These are phyloP conservation scores for Ectemnius continuus DNA, from an alignment of 2,888 invertebrate species.

Conservation along the genomic window DNA sequence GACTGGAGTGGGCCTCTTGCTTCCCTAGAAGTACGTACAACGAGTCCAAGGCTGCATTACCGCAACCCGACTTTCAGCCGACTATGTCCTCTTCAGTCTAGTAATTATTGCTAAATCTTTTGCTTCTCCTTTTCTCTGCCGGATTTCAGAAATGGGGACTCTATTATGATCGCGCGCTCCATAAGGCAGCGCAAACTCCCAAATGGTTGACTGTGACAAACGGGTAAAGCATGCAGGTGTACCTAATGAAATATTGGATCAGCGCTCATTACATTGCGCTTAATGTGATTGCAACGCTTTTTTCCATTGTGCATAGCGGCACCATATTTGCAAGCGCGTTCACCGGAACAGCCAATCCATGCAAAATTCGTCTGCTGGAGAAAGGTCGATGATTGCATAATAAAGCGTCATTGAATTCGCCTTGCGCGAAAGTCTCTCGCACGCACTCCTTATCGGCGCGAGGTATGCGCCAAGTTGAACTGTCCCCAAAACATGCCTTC, in stretches of 20 bases:
- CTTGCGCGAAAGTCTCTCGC: constrained; percentile 10
- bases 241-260: too few relatives aligned
- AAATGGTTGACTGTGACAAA: too few relatives aligned
- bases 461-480: neutral
- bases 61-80: constrained; percentile 67
- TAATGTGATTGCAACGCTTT: too few relatives aligned
- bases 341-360: neutral
- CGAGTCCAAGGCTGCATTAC: constrained; percentile 68
- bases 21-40: constrained; percentile 61
- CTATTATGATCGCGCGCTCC: too few relatives aligned
- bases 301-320: too few relatives aligned
- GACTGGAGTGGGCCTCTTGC: constrained; percentile 43
- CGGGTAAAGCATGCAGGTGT: too few relatives aligned
- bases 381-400: constrained; percentile 25
- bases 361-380: constrained; percentile 10
- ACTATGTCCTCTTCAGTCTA: constrained; percentile 48
- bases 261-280: too few relatives aligned
- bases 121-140: constrained; percentile 32
- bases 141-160: neutral
- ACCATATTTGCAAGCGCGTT: neutral
- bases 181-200: too few relatives aligned
- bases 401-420: constrained; percentile 22
- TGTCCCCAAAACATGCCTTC: too few relatives aligned
- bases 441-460: neutral
- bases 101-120: constrained; percentile 66